phyloP scores from a whole-genome alignment of 1,140 invertebrate species.

The Apis laboriosa region DNA sequence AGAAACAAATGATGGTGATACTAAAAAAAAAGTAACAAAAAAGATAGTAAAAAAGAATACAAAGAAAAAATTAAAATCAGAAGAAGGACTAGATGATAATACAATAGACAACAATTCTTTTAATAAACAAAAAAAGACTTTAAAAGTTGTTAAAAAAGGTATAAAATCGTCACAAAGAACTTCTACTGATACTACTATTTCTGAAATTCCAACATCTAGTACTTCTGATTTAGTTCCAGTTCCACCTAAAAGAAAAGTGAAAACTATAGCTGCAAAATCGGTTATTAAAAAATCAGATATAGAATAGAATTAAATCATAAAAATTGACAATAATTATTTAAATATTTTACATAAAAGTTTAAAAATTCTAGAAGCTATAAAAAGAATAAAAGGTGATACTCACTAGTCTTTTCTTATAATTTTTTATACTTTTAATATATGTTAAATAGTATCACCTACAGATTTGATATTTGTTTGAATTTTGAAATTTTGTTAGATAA shows the following conservation, averaged over 20 bases:
- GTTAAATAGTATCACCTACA: slow-evolving; percentile 35
- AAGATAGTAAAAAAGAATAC: slow-evolving; percentile 71
- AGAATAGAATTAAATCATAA: slow-evolving; percentile 48
- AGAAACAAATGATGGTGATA: slow-evolving; percentile 53
- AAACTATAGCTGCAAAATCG: slow-evolving; percentile 61
- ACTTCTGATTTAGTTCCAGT: slow-evolving; percentile 71
- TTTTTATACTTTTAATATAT: slow-evolving; percentile 63
- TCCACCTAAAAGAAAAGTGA: slow-evolving; percentile 79
- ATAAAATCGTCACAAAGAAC: slow-evolving; percentile 67
- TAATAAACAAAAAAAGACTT: slow-evolving; percentile 68
- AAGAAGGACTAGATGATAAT: slow-evolving; percentile 54
- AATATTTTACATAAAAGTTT: slow-evolving; percentile 25
- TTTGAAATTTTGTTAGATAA: slow-evolving; percentile 18
- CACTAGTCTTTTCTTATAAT: slow-evolving; percentile 60
- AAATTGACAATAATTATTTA: slow-evolving; percentile 48
- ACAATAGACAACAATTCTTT: slow-evolving; percentile 34
- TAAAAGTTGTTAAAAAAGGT: slow-evolving; percentile 68
- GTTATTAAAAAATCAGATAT: slow-evolving; percentile 59
- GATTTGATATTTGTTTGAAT: slow-evolving; percentile 19
- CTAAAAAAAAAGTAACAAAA: slow-evolving; percentile 65
- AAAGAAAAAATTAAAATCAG: slow-evolving; percentile 71
- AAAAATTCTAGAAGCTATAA: slow-evolving; percentile 14
- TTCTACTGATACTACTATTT: slow-evolving; percentile 66
- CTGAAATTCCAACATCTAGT: slow-evolving; percentile 70
- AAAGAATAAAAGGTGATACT: slow-evolving; percentile 51